Evolutionary conservation across 2,888 invertebrate genomes (phyloP).

Genomic region (Alentia gelatinosa): DNA sequence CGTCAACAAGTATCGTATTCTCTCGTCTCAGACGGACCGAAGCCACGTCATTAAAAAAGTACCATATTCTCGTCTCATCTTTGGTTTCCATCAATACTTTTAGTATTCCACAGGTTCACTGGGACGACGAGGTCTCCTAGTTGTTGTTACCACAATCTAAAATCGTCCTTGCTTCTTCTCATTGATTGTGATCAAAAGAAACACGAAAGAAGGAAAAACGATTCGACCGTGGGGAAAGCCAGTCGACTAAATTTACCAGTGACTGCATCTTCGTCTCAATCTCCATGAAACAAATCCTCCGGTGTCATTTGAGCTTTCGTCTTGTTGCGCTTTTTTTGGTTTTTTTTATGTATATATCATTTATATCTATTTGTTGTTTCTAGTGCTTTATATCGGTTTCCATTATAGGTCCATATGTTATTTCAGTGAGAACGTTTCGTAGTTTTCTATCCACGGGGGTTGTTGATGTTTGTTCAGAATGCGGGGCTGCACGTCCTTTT

Average conservation of each 20-base stretch:
- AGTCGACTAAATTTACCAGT: not conserved
- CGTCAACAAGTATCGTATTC: no score
- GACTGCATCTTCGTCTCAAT: not conserved
- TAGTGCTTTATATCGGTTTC: not conserved
- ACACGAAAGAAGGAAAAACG: conserved; percentile 5
- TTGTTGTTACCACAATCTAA: not conserved
- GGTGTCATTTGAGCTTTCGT: not conserved
- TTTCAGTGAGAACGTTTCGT: not conserved
- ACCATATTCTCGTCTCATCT: not conserved
- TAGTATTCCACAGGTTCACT: not conserved
- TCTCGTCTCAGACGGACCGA: no score
- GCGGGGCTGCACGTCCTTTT: not conserved
- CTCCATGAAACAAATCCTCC: conserved; percentile 19
- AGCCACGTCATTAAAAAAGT: no score
- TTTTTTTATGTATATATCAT: not conserved
- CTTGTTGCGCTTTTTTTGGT: not conserved
- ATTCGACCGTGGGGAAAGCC: not conserved
- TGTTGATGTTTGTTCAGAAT: not conserved
- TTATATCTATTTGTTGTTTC: not conserved
- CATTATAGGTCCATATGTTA: not conserved
- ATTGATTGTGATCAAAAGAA: not conserved
- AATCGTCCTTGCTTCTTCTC: not conserved
- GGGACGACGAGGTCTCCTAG: not conserved
- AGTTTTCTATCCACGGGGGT: not conserved
- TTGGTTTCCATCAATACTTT: not conserved